Conservation (phyloP, 2,797 vertebrate genomes). For the Silurus lanzhouensis region DNA sequence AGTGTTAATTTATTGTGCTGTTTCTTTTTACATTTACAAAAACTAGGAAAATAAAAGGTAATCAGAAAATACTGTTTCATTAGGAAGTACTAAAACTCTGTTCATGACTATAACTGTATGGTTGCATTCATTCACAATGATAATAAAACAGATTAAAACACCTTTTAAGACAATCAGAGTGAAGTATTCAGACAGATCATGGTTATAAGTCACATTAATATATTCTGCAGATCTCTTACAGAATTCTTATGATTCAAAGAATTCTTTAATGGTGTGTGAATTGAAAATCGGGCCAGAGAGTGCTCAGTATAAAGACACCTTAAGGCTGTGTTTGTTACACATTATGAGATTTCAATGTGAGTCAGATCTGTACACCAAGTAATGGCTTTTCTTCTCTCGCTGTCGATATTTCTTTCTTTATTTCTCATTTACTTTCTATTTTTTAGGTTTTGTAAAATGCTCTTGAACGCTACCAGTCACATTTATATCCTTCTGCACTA, state of each 20-base stretch:
- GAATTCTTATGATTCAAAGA: no score
- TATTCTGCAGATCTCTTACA: neutral
- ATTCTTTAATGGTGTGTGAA: neutral
- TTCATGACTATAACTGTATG: no score
- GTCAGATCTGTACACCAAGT: constrained; percentile 37
- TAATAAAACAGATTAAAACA: no score
- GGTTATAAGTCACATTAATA: neutral
- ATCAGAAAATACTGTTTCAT: no score
- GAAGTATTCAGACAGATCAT: no score
- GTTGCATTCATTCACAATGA: no score
- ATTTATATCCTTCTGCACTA: constrained; percentile 1
- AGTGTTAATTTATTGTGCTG: no score
- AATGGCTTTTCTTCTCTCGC: neutral
- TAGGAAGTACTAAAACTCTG: no score
- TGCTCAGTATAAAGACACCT: neutral
- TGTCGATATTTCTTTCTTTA: neutral
- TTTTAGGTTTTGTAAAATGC: constrained; percentile 16
- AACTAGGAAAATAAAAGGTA: no score
- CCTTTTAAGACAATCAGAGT: no score
- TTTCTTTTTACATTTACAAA: no score
- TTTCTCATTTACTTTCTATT: constrained; percentile 23
- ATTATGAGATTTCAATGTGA: constrained; percentile 49
- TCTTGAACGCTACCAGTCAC: neutral
- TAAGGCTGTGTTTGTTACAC: neutral
- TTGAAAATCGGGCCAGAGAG: neutral